Conservation (phyloP, 1,140 invertebrate species). For the Homalodisca vitripennis region DNA sequence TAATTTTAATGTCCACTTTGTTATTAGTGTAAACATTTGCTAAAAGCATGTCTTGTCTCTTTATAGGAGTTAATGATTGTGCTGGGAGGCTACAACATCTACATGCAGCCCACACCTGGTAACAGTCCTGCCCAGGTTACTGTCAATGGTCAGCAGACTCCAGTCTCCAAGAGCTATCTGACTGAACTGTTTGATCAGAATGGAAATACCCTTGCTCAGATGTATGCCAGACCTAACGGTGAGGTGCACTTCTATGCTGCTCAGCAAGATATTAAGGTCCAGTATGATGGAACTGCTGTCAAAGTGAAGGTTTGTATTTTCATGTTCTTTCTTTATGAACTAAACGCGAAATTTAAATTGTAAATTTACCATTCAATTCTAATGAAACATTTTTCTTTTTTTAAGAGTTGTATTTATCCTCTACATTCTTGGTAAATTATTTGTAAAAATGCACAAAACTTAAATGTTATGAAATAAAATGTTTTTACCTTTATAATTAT, state of each 20-base stretch:
- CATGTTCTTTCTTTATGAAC: no score
- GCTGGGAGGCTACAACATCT: slow-evolving; percentile 42
- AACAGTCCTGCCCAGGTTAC: slow-evolving; percentile 40
- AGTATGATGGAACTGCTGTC: slow-evolving; percentile 56
- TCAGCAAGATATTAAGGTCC: slow-evolving; percentile 50
- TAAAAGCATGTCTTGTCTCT: no score
- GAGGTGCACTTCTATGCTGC: slow-evolving; percentile 51
- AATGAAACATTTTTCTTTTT: no score
- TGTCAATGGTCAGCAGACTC: slow-evolving; percentile 46
- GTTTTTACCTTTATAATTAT: no score
- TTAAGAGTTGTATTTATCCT: no score
- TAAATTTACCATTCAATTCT: no score
- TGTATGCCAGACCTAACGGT: slow-evolving; percentile 50
- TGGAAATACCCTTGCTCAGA: slow-evolving; percentile 49
- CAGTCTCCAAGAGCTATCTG: slow-evolving; percentile 39
- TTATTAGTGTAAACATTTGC: background rate
- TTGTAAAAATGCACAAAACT: no score
- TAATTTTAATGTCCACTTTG: background rate
- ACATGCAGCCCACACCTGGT: slow-evolving; percentile 37
- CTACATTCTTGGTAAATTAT: no score
- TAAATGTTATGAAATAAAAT: no score
- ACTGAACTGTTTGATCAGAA: slow-evolving; percentile 41
- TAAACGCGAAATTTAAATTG: no score
- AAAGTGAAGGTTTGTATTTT: no score
- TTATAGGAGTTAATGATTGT: slow-evolving; percentile 51